Base-by-base conservation (phyloP, 92 coral and sea anemone species). In the Phenganax subtilis region DNA sequence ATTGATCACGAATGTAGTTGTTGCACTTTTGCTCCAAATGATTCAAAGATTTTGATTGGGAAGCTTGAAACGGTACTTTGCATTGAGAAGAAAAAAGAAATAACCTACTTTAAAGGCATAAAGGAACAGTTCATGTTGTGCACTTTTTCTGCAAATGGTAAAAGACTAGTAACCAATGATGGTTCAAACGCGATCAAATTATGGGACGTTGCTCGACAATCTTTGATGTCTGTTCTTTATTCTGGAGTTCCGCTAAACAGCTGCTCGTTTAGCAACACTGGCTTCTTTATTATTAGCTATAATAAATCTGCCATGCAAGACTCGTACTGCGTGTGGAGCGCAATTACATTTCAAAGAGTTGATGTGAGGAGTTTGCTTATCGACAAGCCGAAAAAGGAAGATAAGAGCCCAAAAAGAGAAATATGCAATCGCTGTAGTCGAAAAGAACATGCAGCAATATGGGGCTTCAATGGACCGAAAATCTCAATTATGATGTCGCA, bases 11-110 rank as follows among this genome's bases (percentile, higher is more conserved):
- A 4, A 37, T 37, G 4, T 37, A 1, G 1, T 10, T 68, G 53
- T 14, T 68, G 73, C 73, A 68, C 52, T 3, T 68, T 68, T 29
- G 0, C 73, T 30, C 73, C 73, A 68, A 53, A 44, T 20, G 73
- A 68, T 30, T 29, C 53, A 10, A 10, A 30, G 9, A 12, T 68
- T 2, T 68, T 30, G 30, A 29, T 0, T 68, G 53, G 73, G 0
- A 68, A 68, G 2, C n/a, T 68, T 0, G 54, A 30, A 68, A 68
- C 52, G 0, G 73, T 54, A 10, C 54, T 30, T 68, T 2, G 7
- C 70, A 64, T 64, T 17, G 70, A 10, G 1, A 37, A 28, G 2
- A 2, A 28, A 30, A 10, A 68, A n/a, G 54, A 68, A 28, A 10
- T 68, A 1, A 51, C 2, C 30, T 68, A 29, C 30, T 68, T 28